phyloP scores from a whole-genome alignment of 2,797 vertebrate species.

The Poliocrania exsul region DNA sequence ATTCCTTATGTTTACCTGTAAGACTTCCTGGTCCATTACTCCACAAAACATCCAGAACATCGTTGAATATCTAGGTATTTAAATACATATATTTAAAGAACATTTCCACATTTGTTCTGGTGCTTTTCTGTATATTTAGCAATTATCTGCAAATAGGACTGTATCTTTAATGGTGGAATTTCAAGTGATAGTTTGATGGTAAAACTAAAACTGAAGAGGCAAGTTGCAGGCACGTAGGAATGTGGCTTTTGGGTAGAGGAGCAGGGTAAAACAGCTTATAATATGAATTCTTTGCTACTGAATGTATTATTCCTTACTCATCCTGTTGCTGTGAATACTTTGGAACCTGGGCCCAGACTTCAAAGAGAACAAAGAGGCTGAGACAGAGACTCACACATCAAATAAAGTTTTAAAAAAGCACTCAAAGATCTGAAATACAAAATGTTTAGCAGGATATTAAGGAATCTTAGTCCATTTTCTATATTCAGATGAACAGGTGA shows the following conservation, averaged over 20 bases:
- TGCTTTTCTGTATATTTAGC: not conserved
- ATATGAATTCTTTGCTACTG: not conserved
- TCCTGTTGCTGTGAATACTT: not conserved
- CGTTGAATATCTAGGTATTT: not conserved
- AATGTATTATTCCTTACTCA: not conserved
- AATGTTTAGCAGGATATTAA: not conserved
- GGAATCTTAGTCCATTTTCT: not conserved
- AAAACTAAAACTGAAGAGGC: not conserved
- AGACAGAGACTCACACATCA: not conserved
- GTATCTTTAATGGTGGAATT: not conserved
- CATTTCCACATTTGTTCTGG: not conserved
- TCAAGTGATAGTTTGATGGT: not conserved
- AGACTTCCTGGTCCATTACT: not conserved
- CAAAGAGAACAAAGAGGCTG: not conserved
- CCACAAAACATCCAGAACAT: not conserved
- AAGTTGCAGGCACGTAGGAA: not conserved
- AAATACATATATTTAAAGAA: not conserved
- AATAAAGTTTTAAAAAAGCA: not conserved
- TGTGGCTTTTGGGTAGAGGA: not conserved
- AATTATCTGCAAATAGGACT: not conserved
- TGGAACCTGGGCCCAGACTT: not conserved
- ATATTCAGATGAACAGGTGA: not conserved
- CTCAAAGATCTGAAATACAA: not conserved
- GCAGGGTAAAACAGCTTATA: not conserved
- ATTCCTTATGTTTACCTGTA: not conserved